phyloP scores from a whole-genome alignment of 1,140 invertebrate genomes.

The Apis dorsata region DNA sequence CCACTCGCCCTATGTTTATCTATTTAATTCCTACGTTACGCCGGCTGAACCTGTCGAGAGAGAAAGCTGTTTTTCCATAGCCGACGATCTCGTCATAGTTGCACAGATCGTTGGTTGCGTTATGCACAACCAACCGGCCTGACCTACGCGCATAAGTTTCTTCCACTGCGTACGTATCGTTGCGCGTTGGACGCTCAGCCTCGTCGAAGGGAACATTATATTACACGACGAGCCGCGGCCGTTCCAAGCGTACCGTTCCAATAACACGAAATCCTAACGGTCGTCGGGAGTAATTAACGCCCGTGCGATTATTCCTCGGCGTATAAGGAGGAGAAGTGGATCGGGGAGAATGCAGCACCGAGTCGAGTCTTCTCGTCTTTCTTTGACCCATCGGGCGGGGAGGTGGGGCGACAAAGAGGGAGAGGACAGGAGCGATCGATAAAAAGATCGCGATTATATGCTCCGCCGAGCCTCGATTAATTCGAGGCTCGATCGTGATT shows the following conservation, averaged over 20 bases:
- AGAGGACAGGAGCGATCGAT: background rate
- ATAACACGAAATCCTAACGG: conserved; percentile 35
- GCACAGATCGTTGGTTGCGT: conserved; percentile 66
- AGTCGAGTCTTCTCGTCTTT: background rate
- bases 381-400: too few species aligned
- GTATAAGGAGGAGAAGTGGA: too few species aligned
- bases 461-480: conserved; percentile 40
- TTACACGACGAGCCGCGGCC: background rate
- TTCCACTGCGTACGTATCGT: conserved; percentile 20
- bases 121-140: conserved; percentile 48
- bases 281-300: background rate
- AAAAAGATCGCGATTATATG: conserved; percentile 35
- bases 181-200: conserved; percentile 13
- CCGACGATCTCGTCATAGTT: conserved; percentile 71
- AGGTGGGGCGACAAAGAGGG: too few species aligned
- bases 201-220: conserved; percentile 43
- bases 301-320: background rate
- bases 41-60: conserved; percentile 76
- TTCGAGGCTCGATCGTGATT: conserved; percentile 36
- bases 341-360: conserved; percentile 3
- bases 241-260: conserved; percentile 3
- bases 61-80: conserved; percentile 79
- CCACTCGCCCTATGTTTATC: conserved; percentile 72
- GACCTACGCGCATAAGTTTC: conserved; percentile 56
- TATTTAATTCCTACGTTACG: conserved; percentile 75